Percentiles rank a stretch among this genome's conserved stretches.
Evolutionary conservation across 2,797 vertebrate species (phyloP).

Genomic region (Ceyx erithaca): DNA sequence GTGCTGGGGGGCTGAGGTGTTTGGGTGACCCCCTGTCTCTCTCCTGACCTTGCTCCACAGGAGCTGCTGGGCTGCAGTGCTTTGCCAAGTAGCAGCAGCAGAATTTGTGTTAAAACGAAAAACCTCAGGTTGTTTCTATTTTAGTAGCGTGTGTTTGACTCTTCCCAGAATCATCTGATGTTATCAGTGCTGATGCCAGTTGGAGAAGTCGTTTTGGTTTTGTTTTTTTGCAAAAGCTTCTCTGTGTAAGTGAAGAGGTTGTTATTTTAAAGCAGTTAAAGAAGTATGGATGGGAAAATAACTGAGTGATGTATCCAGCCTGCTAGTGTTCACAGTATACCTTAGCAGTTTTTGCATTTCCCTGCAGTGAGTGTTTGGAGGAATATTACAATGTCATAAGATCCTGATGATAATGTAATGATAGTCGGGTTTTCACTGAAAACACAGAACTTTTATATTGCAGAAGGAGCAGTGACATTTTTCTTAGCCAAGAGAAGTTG

Average conservation of each 20-base stretch:
- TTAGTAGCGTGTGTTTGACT: not conserved
- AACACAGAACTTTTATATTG: not conserved
- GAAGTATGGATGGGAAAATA: not conserved
- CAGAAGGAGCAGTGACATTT: not conserved
- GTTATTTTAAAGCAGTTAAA: conserved; percentile 13
- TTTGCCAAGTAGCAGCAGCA: not conserved
- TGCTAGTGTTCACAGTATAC: not conserved
- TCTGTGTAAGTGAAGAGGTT: not conserved
- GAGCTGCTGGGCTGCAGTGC: conserved; percentile 1
- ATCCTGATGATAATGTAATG: not conserved
- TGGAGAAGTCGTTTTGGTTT: not conserved
- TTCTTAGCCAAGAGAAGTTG: not conserved
- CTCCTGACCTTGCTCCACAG: conserved; percentile 12
- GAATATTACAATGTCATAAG: not conserved
- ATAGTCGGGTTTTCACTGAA: not conserved
- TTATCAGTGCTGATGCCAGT: not conserved
- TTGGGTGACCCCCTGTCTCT: not conserved
- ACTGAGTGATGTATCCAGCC: not conserved
- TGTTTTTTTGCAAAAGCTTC: not conserved
- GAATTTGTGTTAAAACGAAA: not conserved
- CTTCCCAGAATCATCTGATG: not conserved
- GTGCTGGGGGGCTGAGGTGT: not conserved
- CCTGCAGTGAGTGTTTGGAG: not conserved
- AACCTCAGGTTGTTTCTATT: not conserved
- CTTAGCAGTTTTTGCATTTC: not conserved